A percentile compares a stretch with the other conserved stretches of the same genome.
Evolutionary conservation across 2,113 vertebrate species (phyloP).

Genomic region (Gobiocypris rarus): DNA sequence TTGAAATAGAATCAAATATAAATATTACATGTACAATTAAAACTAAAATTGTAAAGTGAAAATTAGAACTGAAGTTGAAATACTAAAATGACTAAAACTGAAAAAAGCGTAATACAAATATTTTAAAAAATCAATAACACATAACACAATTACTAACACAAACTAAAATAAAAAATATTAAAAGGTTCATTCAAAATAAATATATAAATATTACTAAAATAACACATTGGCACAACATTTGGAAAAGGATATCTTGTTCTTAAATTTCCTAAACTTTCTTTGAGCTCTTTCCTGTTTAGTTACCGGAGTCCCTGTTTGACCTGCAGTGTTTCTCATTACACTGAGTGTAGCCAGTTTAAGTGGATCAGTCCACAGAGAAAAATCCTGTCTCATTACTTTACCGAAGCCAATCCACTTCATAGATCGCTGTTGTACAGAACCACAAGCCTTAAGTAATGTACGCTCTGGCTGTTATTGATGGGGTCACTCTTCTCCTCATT

Average conservation of each 20-base stretch:
- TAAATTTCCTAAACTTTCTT: neutral
- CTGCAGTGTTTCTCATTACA: conserved; percentile 22
- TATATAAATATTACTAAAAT: neutral
- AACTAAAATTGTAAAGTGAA: too few species aligned
- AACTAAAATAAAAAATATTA: too few species aligned
- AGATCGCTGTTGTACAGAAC: neutral
- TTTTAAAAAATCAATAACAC: too few species aligned
- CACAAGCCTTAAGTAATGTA: neutral
- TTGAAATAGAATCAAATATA: too few species aligned
- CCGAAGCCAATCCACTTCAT: conserved; percentile 15
- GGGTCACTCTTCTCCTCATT: neutral
- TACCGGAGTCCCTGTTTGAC: conserved; percentile 22
- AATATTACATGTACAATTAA: too few species aligned
- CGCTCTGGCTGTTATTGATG: conserved; percentile 1
- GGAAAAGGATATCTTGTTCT: neutral
- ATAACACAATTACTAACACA: too few species aligned
- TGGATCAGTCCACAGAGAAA: conserved; percentile 24
- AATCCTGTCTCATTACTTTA: conserved; percentile 20
- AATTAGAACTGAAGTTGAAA: too few species aligned
- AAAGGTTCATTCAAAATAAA: too few species aligned
- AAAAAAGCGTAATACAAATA: too few species aligned
- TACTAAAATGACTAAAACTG: too few species aligned
- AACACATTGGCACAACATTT: neutral
- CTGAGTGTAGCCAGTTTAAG: conserved; percentile 24
- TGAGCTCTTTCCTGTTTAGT: neutral